Conservation (phyloP, 2,888 invertebrate genomes). For the Psylliodes chrysocephalus region DNA sequence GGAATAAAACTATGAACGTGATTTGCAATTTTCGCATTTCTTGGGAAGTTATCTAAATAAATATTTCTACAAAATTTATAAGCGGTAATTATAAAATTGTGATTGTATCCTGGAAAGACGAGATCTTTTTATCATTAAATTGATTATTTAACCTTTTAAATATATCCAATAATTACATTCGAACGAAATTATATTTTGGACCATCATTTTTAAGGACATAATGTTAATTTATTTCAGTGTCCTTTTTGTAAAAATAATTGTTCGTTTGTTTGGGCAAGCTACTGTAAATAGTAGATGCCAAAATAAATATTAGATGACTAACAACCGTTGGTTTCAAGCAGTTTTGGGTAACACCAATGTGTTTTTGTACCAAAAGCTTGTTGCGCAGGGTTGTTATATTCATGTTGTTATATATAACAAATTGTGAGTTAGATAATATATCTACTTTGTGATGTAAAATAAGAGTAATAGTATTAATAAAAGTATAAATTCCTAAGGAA, state of each 20-base stretch:
- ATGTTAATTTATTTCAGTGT: constrained; percentile 11
- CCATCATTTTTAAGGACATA: constrained; percentile 10
- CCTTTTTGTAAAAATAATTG: constrained; percentile 9
- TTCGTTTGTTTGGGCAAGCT: background rate
- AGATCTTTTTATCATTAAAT: constrained; percentile 9
- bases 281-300: background rate
- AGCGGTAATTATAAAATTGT: constrained; percentile 17
- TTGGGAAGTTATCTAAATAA: constrained; percentile 17
- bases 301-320: constrained; percentile 2
- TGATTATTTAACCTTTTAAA: background rate
- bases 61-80: constrained; percentile 1
- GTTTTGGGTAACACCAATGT: background rate
- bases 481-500: constrained; percentile 24
- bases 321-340: background rate
- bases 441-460: constrained; percentile 7
- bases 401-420: background rate
- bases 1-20: constrained; percentile 16
- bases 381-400: background rate
- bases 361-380: constrained; percentile 2
- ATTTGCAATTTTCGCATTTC: constrained; percentile 25
- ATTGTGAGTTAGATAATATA: background rate
- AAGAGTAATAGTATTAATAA: constrained; percentile 18
- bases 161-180: constrained; percentile 6
- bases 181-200: constrained; percentile 2
- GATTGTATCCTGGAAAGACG: constrained; percentile 15